Conservation (phyloP, 1,140 invertebrate species). For the Andricus grossulariae region DNA sequence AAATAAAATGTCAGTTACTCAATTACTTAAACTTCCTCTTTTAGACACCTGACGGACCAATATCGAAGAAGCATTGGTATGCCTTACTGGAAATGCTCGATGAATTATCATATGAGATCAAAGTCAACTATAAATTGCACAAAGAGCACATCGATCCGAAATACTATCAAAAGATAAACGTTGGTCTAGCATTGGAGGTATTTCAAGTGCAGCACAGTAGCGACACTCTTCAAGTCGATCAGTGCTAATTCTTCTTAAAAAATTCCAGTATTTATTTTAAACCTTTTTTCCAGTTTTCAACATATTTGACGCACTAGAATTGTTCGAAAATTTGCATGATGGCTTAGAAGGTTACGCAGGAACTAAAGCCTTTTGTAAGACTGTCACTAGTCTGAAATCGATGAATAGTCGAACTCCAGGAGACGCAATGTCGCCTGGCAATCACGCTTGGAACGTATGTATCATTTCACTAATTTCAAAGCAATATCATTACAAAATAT, state of each 20-base stretch:
- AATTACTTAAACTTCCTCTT: slow-evolving; percentile 13
- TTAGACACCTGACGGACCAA: slow-evolving; percentile 35
- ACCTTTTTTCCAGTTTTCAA: slow-evolving; percentile 30
- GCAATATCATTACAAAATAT: not conserved
- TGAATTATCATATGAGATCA: not conserved
- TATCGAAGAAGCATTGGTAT: slow-evolving; percentile 34
- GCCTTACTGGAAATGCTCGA: slow-evolving; percentile 32
- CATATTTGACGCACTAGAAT: no score
- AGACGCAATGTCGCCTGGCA: not conserved
- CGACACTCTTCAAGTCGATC: no score
- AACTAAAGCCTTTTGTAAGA: no score
- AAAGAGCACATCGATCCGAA: not conserved
- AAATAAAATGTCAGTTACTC: no score
- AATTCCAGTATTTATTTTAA: not conserved
- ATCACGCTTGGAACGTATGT: not conserved
- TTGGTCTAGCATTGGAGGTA: no score
- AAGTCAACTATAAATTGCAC: not conserved
- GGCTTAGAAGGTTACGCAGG: no score
- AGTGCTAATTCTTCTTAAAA: not conserved
- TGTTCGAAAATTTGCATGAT: no score
- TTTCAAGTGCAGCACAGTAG: no score
- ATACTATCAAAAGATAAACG: no score
- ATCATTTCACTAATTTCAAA: no score
- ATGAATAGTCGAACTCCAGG: not conserved
- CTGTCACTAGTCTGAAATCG: not conserved